Conservation (phyloP, 2,888 invertebrate genomes). For the Conomelus anceps region DNA sequence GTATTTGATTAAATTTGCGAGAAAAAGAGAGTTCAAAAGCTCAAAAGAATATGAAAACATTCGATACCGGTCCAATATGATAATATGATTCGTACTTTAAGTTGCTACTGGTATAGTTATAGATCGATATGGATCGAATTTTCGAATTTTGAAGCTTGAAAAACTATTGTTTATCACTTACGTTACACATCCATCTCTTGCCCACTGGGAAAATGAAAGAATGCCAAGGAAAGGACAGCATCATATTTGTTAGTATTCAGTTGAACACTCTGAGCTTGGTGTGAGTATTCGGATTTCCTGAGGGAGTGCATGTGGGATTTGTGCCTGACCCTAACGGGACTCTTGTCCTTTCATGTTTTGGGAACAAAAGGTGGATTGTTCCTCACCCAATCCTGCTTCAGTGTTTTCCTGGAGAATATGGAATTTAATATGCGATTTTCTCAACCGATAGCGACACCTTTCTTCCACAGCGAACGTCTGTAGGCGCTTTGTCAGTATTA, state of each 20-base stretch:
- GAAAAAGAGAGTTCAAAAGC: too few relatives aligned
- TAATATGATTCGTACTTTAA: too few relatives aligned
- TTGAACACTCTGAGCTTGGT: not conserved
- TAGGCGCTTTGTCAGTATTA: not conserved
- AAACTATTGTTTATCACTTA: not conserved
- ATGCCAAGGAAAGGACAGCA: not conserved
- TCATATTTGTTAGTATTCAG: not conserved
- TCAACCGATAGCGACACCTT: not conserved
- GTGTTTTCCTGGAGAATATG: not conserved
- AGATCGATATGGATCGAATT: too few relatives aligned
- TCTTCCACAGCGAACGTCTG: not conserved
- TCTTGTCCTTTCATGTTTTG: not conserved
- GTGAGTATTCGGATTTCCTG: not conserved
- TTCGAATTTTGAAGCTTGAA: not conserved
- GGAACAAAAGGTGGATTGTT: not conserved
- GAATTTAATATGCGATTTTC: not conserved
- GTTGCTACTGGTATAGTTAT: too few relatives aligned
- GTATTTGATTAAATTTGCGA: too few relatives aligned
- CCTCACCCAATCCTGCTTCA: not conserved
- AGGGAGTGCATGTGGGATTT: not conserved
- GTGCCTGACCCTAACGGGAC: not conserved
- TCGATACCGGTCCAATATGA: too few relatives aligned
- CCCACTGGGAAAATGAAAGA: not conserved
- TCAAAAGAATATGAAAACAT: too few relatives aligned
- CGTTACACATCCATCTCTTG: not conserved